A percentile compares a stretch with the other conserved stretches of the same genome.
These are phyloP conservation scores for Struthidea cinerea DNA, from an alignment of 2,113 vertebrate species.

Conservation along the genomic window DNA sequence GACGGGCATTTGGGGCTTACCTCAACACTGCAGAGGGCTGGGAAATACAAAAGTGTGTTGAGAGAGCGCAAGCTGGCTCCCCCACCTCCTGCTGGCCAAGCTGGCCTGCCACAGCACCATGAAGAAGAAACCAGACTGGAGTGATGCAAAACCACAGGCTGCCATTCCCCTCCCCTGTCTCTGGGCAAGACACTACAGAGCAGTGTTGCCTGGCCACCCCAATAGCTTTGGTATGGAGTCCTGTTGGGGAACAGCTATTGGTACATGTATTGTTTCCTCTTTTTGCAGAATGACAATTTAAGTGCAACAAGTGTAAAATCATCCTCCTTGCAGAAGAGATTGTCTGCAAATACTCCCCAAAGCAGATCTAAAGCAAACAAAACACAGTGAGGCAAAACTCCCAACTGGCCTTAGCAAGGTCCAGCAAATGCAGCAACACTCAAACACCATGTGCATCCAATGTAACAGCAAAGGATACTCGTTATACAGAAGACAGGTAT, in stretches of 20 bases:
- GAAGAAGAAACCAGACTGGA: not conserved
- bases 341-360: not conserved
- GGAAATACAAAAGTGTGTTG: not conserved
- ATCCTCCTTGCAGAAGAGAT: not conserved
- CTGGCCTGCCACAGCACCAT: not conserved
- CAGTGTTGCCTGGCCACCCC: not conserved
- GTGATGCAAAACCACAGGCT: not conserved
- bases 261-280: accelerated
- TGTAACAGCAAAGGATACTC: constrained; percentile 88
- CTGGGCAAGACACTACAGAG: not conserved
- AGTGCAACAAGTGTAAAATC: not conserved
- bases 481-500: constrained; percentile 96
- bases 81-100: not conserved
- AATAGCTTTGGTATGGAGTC: not conserved
- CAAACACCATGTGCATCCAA: not conserved
- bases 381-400: not conserved
- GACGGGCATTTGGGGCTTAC: not conserved
- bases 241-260: not conserved
- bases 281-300: not conserved
- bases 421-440: not conserved
- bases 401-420: not conserved
- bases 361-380: not conserved
- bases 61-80: not conserved
- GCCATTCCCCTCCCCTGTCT: not conserved
- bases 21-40: not conserved